Percentiles rank a stretch among this genome's conserved stretches.
These are phyloP conservation scores for Cebidichthys violaceus DNA, from an alignment of 2,113 vertebrate genomes.

Conservation along the genomic window DNA sequence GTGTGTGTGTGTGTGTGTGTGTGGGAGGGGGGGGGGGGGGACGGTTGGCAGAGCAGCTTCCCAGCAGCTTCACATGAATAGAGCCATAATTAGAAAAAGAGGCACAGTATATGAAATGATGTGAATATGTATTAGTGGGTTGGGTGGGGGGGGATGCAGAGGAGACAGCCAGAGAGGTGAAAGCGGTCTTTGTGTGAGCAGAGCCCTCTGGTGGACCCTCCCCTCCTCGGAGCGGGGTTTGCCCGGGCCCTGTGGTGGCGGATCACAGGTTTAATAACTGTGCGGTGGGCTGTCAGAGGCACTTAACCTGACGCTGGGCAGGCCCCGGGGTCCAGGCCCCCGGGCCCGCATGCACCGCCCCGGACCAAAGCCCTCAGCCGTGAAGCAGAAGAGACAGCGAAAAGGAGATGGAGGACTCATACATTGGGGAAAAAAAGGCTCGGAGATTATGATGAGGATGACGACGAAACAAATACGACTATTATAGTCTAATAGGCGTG, in stretches of 20 bases:
- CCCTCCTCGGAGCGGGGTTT: constrained; percentile 67
- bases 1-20: no score
- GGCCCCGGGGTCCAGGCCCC: constrained; percentile 64
- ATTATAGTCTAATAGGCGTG: constrained; percentile 17
- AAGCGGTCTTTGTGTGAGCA: constrained; percentile 85
- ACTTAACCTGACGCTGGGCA: constrained; percentile 87
- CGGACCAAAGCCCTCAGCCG: constrained; percentile 48
- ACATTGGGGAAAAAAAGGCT: background rate
- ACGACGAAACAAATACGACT: constrained; percentile 33
- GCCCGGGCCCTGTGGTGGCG: constrained; percentile 78
- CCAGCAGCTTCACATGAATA: constrained; percentile 56
- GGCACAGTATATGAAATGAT: constrained; percentile 61
- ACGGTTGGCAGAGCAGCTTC: constrained; percentile 23
- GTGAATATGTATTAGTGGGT: constrained; percentile 76
- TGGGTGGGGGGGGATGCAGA: constrained; percentile 20
- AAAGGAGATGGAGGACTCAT: background rate
- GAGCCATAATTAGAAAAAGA: constrained; percentile 59
- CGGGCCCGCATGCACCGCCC: constrained; percentile 67
- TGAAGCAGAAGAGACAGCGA: constrained; percentile 24
- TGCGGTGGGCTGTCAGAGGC: constrained; percentile 85
- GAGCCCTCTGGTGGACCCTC: constrained; percentile 76
- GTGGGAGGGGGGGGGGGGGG: no score
- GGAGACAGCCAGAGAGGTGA: constrained; percentile 64
- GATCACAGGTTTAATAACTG: constrained; percentile 88
- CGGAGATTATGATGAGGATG: constrained; percentile 26